Evolutionary conservation across 2,888 invertebrate species (phyloP), one percentile per base, ranked within the genome.

Genomic region (Temnothorax rugatulus): DNA sequence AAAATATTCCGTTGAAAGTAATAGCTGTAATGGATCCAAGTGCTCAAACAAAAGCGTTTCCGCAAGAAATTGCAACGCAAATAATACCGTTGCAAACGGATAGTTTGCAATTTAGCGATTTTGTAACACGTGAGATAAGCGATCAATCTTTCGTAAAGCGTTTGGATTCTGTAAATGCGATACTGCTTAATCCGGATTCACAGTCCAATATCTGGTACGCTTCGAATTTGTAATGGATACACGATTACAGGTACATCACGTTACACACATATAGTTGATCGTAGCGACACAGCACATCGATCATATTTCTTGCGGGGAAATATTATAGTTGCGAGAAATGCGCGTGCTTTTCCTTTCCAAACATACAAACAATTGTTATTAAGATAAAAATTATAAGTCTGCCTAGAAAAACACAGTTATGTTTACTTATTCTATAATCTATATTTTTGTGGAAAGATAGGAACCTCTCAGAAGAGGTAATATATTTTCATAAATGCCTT

Each of bases 401-500:
- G 15, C 18, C 44, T 29, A 11, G 4, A 63, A 63, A 63, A 63
- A 63, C 44, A 3, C 25, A n/a, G 11, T 74, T 44, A 59, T 25
- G 18, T 38, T 11, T 64, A 47, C 7, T 66, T 52, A 66, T 4
- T 63, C 4, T 75, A 63, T n/a, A 61, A 13, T n/a, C n/a, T 74
- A 50, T 29, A 47, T 68, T 50, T 76, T 76, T 76, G 66, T 68
- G 41, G n/a, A 66, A 66, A 76, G n/a, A 34, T 52, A 69, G 38
- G n/a, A 21, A 68, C 52, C 18, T 15, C 29, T 7, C 29, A 41
- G n/a, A 73, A 57, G 54, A 57, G 54, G 9, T 29, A 29, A 54
- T 71, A 44, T 76, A 77, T 44, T 77, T 73, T 77, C 44, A n/a
- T 34, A 73, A 44, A 71, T 77, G 54, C 9, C 18, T 76, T 69